Base-by-base conservation (phyloP, 37 sponge, comb jelly and placozoan genomes). In the Bolinopsis microptera region DNA sequence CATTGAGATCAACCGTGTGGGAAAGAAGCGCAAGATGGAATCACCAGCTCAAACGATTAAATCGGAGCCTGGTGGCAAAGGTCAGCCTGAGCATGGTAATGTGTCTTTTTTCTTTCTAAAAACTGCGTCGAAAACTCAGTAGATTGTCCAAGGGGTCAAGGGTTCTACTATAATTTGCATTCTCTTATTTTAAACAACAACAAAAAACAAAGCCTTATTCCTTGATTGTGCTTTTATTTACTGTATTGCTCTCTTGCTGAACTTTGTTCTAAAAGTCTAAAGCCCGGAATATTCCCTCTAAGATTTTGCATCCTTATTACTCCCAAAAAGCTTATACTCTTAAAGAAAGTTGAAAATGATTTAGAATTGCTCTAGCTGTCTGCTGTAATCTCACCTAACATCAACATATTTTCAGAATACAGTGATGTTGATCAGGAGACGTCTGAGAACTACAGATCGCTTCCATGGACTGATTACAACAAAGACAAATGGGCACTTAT, bases 391-490 rank as follows among this genome's bases (percentile, higher is more conserved):
- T n/a, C n/a, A n/a, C n/a, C n/a, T n/a, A n/a, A n/a, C n/a, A n/a
- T n/a, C n/a, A 27, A 3, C 75, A 23, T 28, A 22, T 80, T 3
- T 80, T 34, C 38, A 80, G 82, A 80, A 13, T 80, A 80, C 38
- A 80, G 82, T 33, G 82, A 80, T 37, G 82, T 35, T 23, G 82
- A 80, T 31, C 82, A 80, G 82, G 82, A 80, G 30, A 80, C 82
- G 22, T 80, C 82, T 18, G 82, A 80, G 37, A 80, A 80, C 37
- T 80, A 80, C 82, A 80, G 82, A 33, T 80, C 82, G 24, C 82
- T 80, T 22, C 82, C 82, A 1, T 80, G 82, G 82, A 80, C 34
- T 3, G 82, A 80, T 24, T 80, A 80, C 82, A 33, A 80, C 3
- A 80, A 35, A 37, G 37, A 80, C 38, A 80, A 80, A 22, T 80